These are phyloP conservation scores for Gobiocypris rarus DNA, from an alignment of 2,113 vertebrate genomes.

Conservation along the genomic window DNA sequence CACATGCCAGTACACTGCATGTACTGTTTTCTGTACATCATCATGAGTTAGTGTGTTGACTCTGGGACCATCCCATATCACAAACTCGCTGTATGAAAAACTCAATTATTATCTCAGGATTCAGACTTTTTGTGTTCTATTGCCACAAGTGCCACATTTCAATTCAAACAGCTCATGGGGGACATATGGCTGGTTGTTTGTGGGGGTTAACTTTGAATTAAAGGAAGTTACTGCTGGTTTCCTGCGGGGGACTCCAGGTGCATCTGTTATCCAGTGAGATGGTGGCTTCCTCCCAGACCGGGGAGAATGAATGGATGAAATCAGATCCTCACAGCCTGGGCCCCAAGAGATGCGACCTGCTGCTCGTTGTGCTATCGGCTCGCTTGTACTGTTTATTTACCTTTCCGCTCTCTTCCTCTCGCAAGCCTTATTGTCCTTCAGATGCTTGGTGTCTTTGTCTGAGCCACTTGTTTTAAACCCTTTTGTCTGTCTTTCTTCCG, in stretches of 20 bases:
- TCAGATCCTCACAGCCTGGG: constrained; percentile 63
- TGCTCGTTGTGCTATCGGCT: constrained; percentile 44
- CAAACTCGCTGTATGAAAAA: not conserved
- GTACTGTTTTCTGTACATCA: not conserved
- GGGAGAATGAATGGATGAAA: constrained; percentile 76
- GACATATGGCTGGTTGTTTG: constrained; percentile 64
- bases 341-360: constrained; percentile 64
- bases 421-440: constrained; percentile 41
- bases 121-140: constrained; percentile 21
- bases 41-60: not conserved
- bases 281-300: constrained; percentile 71
- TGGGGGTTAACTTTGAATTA: constrained; percentile 65
- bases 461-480: constrained; percentile 18
- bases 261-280: constrained; percentile 66
- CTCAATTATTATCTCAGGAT: not conserved
- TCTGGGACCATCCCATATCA: not conserved
- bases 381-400: constrained; percentile 52
- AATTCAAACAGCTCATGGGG: constrained; percentile 47
- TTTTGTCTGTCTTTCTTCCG: constrained; percentile 1
- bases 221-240: constrained; percentile 75
- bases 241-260: constrained; percentile 74
- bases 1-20: not conserved
- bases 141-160: constrained; percentile 1
- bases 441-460: constrained; percentile 12
- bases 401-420: constrained; percentile 49